phyloP scores from a whole-genome alignment of 2,113 vertebrate species.

The Hystrix cristata region DNA sequence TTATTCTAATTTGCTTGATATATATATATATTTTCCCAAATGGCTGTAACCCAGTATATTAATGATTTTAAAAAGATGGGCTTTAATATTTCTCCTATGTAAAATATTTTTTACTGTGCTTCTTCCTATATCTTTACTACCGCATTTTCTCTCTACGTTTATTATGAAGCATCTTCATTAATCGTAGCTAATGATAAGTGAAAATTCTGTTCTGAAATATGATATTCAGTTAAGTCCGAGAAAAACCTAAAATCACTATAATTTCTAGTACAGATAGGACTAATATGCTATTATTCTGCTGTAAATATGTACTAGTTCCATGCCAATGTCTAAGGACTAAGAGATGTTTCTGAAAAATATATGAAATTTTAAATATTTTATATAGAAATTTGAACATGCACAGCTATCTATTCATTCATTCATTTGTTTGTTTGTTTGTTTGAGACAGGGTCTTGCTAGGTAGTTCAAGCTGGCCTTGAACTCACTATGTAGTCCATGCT shows the following conservation, averaged over 20 bases:
- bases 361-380: neutral
- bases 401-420: too few species aligned
- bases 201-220: neutral
- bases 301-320: neutral
- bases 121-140: neutral
- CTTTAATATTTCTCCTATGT: neutral
- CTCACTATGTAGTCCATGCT: too few species aligned
- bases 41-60: neutral
- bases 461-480: too few species aligned
- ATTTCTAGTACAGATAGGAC: neutral
- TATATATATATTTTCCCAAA: neutral
- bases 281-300: neutral
- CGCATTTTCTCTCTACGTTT: neutral
- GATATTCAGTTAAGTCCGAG: neutral
- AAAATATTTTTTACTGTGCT: neutral
- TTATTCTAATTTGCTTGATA: neutral
- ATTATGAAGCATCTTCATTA: neutral
- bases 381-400: neutral
- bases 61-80: neutral
- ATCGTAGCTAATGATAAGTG: neutral
- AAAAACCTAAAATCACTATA: neutral
- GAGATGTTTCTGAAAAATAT: neutral
- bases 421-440: too few species aligned
- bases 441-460: too few species aligned
- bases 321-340: neutral